Evolutionary conservation across 2,888 invertebrate genomes (phyloP), one percentile per base, ranked within the genome.

Genomic region (Unio pictorum): DNA sequence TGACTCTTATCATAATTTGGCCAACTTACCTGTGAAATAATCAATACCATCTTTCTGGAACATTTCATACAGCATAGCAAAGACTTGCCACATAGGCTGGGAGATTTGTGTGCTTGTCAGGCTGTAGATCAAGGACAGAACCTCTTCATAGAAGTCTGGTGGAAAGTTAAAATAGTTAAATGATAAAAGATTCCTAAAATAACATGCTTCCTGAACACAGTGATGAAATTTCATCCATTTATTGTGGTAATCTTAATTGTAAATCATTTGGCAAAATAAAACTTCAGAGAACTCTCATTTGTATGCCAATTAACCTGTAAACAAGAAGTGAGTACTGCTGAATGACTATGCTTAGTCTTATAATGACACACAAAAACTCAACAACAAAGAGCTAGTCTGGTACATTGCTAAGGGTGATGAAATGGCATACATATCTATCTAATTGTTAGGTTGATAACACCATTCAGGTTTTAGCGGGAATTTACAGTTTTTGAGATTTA

Each of bases 131-230:
- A 99, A 91, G 0, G 96, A 95, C 87, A 99, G 93, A 3, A 97
- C 95, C 91, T 99, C 98, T 91, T 99, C 99, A 88, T 98, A 99
- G 89, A 97, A 98, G 91, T 99, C 99, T 94, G 86, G 26, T 45
- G 45, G 45, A 3, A 45, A 45, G 45, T 15, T 45, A 45, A 45
- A 45, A 45, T 2, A 83, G 82, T 61, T 17, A 28, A 56, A 58
- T 20, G n/a, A 34, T 66, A 5, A 4, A 23, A 23, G 45, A 26
- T 26, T 54, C 18, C 18, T 20, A 59, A 26, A 28, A 3, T 11
- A 59, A n/a, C 8, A 66, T 45, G n/a, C 18, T 66, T 59, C 11
- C 59, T 59, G 20, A 26, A 59, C 20, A 4, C 20, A 59, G 26
- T 15, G 17, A n/a, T 8, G 11, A 18, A 59, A 11, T 17, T 17